Evolutionary conservation across 1,140 invertebrate species (phyloP), one percentile per base, ranked within the genome.

Genomic region (Drosophila murphyi): DNA sequence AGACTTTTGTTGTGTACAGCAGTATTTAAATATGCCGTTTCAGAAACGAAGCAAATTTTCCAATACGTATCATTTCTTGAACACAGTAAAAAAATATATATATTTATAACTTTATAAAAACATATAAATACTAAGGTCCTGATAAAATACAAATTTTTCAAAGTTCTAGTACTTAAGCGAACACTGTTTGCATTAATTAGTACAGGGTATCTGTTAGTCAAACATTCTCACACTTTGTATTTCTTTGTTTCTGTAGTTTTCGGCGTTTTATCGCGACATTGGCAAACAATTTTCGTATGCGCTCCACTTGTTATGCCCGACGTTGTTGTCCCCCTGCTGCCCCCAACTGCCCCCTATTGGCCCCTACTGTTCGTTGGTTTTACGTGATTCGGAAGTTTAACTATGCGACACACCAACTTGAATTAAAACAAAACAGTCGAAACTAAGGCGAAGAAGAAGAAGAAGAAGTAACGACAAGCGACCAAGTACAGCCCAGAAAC

Each of bases 311-410:
- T 65, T 88, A 87, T 87, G 83, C 83, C 69, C 76, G 61, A 43
- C 72, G 45, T 45, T 45, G 65, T 51, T 69, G 76, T 43, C 60
- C 32, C 65, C 35, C 29, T 52, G 29, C 48, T 55, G 60, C 12
- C 72, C 29, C 57, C 55, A 52, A 48, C 37, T 54, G 57, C 12
- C 35, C 43, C 57, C 45, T 39, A n/a, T 41, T 35, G 51, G 12
- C 37, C 35, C 7, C 67, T 10, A 34, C 7, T 34, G 37, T 69
- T 54, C 47, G 56, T 56, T 60, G 50, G 37, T 68, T 71, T 71
- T 82, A 87, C 82, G 83, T 87, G 82, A 88, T 87, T 87, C 80
- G 82, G 83, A 87, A 88, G 62, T 83, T 88, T 80, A 87, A 69
- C 78, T 72, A 64, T 65, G 29, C 69, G 31, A 57, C 37, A 43